Evolutionary conservation across 2,888 invertebrate species (phyloP), one percentile per base, ranked within the genome.

Genomic region (Thera britannica): DNA sequence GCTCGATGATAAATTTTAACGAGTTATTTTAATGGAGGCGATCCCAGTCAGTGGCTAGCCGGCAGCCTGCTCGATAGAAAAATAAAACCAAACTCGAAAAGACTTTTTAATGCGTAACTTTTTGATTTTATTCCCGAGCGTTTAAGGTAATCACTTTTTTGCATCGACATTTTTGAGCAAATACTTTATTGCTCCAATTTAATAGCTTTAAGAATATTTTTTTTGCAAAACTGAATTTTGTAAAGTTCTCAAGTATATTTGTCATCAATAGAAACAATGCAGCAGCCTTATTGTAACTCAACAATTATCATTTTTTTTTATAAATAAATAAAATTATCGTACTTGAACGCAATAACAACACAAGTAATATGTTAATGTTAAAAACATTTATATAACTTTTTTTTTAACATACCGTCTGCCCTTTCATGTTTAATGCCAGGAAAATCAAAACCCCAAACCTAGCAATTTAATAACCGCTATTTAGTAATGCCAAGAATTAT

Each of bases 1-100:
- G 92, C 89, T 90, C 91, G 93, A 93, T 93, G 93, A 93, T 93
- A 93, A 93, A 93, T 93, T 93, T 93, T 93, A 93, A 93, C 93
- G 93, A 93, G 93, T 92, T 92, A 93, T 93, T 93, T 93, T 93
- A 93, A 93, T 92, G 93, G 92, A 89, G 89, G 91, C 91, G 90
- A 93, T 93, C 92, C 88, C 90, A 91, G 90, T 91, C 90, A 90
- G 92, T 88, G 92, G 92, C 90, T 85, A 84, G 86, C 87, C 87
- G 83, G 89, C 90, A 88, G 90, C 87, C 89, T 88, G 90, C 82
- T 84, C 87, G 88, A 91, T 91, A 92, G 91, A 90, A 93, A 93
- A 92, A 93, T 90, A 91, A 91, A 92, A 89, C 85, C 88, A 86
- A 86, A 86, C 86, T 85, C 84, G 84, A 85, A 90, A 92, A 90